Base-by-base conservation (phyloP, 2,797 vertebrate species). In the Chelidonichthys spinosus region DNA sequence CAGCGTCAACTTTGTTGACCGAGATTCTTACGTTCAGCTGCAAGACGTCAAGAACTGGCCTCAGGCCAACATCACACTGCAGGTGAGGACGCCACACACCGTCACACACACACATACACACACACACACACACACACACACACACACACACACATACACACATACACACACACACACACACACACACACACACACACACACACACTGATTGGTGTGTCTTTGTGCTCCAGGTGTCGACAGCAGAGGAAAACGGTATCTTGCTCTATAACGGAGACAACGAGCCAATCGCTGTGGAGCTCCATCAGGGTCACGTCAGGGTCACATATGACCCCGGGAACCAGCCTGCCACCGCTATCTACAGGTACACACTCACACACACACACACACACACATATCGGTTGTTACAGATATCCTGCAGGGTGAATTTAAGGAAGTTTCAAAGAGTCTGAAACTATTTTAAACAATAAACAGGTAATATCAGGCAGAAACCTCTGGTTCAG, bases 31-130 rank as follows among this genome's bases (percentile, higher is more conserved):
- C 66, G 91, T 99, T 76, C 96, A 98, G 87, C 97, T 99, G 66
- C 96, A 95, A 0, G 97, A 99, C 83, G 92, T 98, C 72, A 97
- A 97, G 91, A 96, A 97, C 94, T 98, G 97, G 97, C 97, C 97
- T 0, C 96, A 97, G 44, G 97, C 97, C 74, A 99, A 99, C 88
- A 99, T 99, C 94, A 97, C 96, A 0, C 93, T 99, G 85, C 98
- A 99, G 97, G 98, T 98, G 90, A 81, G 61, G 43, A 62, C 42
- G 32, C 9, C 33, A 33, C 25, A 25, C 25, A 25, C 25, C 25
- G 25, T 53, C 47, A 14, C 25, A 11, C 11, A 14, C 54, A 37
- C 39, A 55, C 42, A 44, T 32, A 47, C n/a, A 53, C n/a, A 55
- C 7, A 49, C 36, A 35, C 4, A 32, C 50, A 52, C 50, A 32